These are phyloP conservation scores for Plutella xylostella DNA, from an alignment of 2,888 invertebrate species.

Conservation along the genomic window DNA sequence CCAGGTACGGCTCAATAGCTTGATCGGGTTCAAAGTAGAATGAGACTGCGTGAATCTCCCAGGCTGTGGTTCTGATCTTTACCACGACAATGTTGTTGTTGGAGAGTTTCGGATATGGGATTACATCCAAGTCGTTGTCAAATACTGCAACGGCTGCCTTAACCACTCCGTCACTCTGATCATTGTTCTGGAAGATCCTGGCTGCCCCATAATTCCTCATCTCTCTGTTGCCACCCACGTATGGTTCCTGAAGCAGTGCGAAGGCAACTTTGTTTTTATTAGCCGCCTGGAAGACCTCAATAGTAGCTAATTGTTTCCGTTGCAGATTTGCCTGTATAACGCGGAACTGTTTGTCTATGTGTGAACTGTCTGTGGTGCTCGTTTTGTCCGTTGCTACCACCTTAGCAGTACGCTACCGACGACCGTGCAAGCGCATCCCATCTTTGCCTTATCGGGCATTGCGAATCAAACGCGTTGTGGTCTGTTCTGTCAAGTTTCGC, in stretches of 20 bases:
- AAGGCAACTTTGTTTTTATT: neutral
- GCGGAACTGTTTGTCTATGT: neutral
- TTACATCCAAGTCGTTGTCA: neutral
- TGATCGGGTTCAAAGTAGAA: neutral
- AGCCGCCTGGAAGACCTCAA: neutral
- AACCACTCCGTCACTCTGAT: neutral
- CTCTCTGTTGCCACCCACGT: too few relatives aligned
- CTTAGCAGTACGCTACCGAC: too few relatives aligned
- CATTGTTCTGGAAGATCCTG: neutral
- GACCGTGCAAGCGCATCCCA: neutral
- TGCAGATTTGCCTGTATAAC: neutral
- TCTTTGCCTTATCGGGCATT: constrained; percentile 2
- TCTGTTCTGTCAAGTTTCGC: neutral
- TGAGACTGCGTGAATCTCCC: neutral
- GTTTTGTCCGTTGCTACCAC: neutral
- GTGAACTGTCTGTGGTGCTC: neutral
- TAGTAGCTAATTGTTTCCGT: neutral
- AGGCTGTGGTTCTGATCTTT: neutral
- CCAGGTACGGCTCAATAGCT: neutral
- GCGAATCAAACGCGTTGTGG: constrained; percentile 7
- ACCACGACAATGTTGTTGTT: neutral
- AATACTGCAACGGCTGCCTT: neutral
- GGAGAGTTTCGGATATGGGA: neutral
- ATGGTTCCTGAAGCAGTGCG: neutral
- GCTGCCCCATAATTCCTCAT: neutral